These are phyloP conservation scores for Lasioglossum oenotherae DNA, from an alignment of 2,888 invertebrate genomes.

Conservation along the genomic window DNA sequence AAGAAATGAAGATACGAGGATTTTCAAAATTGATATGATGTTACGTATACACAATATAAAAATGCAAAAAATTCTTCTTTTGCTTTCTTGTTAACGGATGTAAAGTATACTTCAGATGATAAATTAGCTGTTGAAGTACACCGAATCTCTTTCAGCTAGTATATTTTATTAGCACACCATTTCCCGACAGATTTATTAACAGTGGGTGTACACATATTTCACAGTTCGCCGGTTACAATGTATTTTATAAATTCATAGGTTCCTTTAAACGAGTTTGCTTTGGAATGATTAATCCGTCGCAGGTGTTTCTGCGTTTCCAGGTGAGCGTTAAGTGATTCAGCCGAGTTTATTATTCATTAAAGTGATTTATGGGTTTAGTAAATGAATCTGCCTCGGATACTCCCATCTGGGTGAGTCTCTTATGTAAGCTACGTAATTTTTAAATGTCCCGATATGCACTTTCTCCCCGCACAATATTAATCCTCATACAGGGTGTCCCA, in stretches of 20 bases:
- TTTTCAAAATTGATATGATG: background rate
- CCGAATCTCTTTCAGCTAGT: background rate
- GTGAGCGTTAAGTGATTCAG: constrained; percentile 25
- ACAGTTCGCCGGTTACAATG: background rate
- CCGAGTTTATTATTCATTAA: constrained; percentile 11
- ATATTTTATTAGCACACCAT: background rate
- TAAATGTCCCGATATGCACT: background rate
- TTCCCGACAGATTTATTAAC: background rate
- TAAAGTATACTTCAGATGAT: background rate
- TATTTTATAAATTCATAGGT: background rate
- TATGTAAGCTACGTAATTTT: background rate
- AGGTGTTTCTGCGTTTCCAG: constrained; percentile 48
- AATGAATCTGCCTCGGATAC: background rate
- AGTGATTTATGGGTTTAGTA: background rate
- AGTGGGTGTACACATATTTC: background rate
- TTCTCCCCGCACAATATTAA: background rate
- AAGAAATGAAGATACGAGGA: background rate
- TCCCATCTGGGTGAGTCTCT: background rate
- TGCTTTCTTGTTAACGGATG: background rate
- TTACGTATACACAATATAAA: background rate
- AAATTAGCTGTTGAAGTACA: constrained; percentile 4
- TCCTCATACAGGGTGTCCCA: background rate
- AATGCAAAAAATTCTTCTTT: background rate
- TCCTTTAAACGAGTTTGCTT: constrained; percentile 15
- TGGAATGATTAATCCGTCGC: constrained; percentile 41